Percentiles rank a stretch among this genome's conserved stretches.
phyloP scores from a whole-genome alignment of 2,888 invertebrate species.

The Odontothrips loti region DNA sequence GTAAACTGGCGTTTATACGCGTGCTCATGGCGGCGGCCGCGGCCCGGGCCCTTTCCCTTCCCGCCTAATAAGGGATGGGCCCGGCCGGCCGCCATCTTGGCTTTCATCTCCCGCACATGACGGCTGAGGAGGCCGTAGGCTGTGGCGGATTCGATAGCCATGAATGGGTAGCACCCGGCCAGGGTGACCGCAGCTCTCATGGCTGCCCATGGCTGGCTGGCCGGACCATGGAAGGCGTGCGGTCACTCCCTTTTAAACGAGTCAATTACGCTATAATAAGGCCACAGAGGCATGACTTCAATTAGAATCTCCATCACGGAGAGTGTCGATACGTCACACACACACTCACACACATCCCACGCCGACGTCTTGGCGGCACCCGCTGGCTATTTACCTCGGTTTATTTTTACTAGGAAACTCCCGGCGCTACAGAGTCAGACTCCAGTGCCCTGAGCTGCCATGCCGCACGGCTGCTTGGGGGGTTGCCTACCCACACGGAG shows the following conservation, averaged over 20 bases:
- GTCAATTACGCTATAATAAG: neutral
- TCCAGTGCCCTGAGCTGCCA: too few relatives aligned
- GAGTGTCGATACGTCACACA: too few relatives aligned
- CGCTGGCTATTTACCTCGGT: too few relatives aligned
- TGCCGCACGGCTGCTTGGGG: too few relatives aligned
- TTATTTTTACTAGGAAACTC: too few relatives aligned
- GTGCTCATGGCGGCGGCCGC: neutral
- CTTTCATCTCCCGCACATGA: neutral
- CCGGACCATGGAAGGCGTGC: neutral
- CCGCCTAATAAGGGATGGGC: neutral
- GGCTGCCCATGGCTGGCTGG: neutral
- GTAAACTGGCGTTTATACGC: slow-evolving; percentile 9
- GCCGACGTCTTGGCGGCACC: too few relatives aligned
- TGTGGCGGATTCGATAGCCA: neutral
- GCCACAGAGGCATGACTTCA: neutral
- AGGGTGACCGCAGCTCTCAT: neutral
- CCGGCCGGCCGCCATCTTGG: neutral
- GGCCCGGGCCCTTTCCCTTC: neutral
- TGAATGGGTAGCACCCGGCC: neutral
- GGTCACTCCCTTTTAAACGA: neutral
- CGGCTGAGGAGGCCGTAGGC: neutral
- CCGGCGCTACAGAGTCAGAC: too few relatives aligned
- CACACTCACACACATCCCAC: too few relatives aligned
- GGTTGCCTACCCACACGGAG: too few relatives aligned
- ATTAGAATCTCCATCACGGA: too few relatives aligned